phyloP scores from a whole-genome alignment of 2,888 invertebrate genomes.

The Brenthis hecate region DNA sequence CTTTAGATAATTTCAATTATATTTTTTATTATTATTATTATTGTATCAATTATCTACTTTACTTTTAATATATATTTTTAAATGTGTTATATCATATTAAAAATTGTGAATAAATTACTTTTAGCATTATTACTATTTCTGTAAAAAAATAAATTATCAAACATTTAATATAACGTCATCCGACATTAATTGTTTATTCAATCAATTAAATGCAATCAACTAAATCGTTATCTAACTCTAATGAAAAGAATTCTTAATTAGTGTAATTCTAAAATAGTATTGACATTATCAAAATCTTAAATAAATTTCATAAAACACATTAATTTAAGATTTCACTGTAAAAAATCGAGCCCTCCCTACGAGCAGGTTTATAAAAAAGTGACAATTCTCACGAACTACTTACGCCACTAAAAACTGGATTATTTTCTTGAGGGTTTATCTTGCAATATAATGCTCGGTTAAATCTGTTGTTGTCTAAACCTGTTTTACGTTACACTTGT shows the following conservation, averaged over 20 bases:
- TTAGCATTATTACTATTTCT: too few relatives aligned
- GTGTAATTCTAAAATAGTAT: background rate
- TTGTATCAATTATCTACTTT: background rate
- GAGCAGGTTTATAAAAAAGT: conserved; percentile 36
- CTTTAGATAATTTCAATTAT: background rate
- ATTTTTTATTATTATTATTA: background rate
- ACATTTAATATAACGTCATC: too few relatives aligned
- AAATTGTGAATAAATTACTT: too few relatives aligned
- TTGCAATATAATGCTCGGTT: conserved; percentile 11
- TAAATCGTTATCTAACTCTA: too few relatives aligned
- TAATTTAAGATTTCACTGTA: background rate
- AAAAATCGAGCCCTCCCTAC: conserved; percentile 1
- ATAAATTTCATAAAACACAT: background rate
- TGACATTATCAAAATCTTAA: background rate
- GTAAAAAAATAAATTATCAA: too few relatives aligned
- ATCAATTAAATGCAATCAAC: too few relatives aligned
- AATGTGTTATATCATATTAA: too few relatives aligned
- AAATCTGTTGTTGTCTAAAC: conserved; percentile 11
- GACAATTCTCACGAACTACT: conserved; percentile 33
- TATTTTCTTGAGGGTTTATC: conserved; percentile 28
- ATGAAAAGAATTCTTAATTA: background rate
- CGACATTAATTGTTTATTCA: too few relatives aligned
- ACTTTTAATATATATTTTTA: too few relatives aligned
- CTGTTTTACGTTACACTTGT: conserved; percentile 31
- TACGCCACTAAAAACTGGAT: conserved; percentile 26